Conservation (phyloP, 92 coral and sea anemone genomes). For the Ricordea florida region DNA sequence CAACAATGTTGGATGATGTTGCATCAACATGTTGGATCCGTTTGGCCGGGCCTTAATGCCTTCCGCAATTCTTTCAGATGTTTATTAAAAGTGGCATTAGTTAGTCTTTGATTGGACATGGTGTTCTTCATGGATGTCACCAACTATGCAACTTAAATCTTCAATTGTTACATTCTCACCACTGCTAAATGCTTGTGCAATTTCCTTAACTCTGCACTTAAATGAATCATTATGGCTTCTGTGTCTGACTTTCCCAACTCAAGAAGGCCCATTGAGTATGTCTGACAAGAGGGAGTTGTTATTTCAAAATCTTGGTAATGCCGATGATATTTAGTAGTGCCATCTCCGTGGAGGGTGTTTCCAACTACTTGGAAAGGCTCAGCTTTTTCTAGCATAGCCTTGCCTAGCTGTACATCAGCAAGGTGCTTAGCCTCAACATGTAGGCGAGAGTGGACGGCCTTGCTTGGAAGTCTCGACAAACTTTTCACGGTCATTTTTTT, state of each 20-base stretch:
- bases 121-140: slow-evolving; percentile 31
- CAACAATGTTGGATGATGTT: too few species aligned
- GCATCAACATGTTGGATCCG: too few species aligned
- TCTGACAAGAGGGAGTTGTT: slow-evolving; percentile 33
- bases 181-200: slow-evolving; percentile 30
- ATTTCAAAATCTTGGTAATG: slow-evolving; percentile 44
- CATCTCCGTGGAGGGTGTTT: slow-evolving; percentile 47
- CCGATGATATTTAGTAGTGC: slow-evolving; percentile 36
- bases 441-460: slow-evolving; percentile 45
- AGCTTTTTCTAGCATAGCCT: slow-evolving; percentile 35
- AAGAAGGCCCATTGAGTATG: slow-evolving; percentile 34
- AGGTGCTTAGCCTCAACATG: slow-evolving; percentile 31
- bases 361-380: slow-evolving; percentile 32
- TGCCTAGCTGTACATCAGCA: slow-evolving; percentile 43
- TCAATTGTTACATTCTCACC: neutral
- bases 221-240: slow-evolving; percentile 29
- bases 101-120: slow-evolving; percentile 37
- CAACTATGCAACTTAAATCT: slow-evolving; percentile 32
- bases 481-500: slow-evolving; percentile 22
- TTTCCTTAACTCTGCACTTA: slow-evolving; percentile 34
- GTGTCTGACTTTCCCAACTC: slow-evolving; percentile 40
- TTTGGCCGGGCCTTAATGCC: too few species aligned
- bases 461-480: slow-evolving; percentile 32
- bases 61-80: slow-evolving; percentile 14
- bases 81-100: slow-evolving; percentile 38